Evolutionary conservation across 2,113 vertebrate species (phyloP).

Genomic region (Atlantisia rogersi): DNA sequence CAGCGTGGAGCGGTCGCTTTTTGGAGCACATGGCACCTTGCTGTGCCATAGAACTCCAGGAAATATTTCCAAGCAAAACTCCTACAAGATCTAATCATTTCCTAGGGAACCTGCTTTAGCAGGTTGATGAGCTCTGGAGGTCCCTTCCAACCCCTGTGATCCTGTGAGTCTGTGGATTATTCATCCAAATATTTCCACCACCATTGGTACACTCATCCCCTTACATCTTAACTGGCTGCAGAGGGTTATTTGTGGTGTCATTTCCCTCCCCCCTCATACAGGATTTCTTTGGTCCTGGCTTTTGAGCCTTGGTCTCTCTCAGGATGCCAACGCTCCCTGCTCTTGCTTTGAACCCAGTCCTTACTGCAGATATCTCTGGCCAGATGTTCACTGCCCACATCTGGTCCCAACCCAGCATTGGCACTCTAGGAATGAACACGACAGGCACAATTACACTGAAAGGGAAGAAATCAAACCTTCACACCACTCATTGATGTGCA

Average conservation of each 20-base stretch:
- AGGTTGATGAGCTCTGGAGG: too few species aligned
- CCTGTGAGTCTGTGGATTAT: neutral
- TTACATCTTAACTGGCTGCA: neutral
- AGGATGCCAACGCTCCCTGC: neutral
- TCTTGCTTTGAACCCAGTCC: neutral
- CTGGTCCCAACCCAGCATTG: neutral
- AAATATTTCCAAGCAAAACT: neutral
- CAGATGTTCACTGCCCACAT: neutral
- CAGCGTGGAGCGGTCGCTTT: neutral
- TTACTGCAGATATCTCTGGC: rapidly evolving
- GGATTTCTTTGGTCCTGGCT: neutral
- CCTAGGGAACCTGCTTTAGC: too few species aligned
- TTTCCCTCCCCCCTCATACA: neutral
- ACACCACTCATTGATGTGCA: neutral
- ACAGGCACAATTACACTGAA: neutral
- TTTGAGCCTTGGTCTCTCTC: neutral
- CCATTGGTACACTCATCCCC: neutral
- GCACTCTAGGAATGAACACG: neutral
- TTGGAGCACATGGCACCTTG: neutral
- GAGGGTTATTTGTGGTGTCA: too few species aligned
- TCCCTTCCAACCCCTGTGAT: too few species aligned
- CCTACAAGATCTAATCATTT: neutral
- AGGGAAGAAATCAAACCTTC: neutral
- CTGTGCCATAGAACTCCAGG: neutral
- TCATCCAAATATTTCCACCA: rapidly evolving